Evolutionary conservation across 2,797 vertebrate species (phyloP).

Genomic region (Limosa lapponica): DNA sequence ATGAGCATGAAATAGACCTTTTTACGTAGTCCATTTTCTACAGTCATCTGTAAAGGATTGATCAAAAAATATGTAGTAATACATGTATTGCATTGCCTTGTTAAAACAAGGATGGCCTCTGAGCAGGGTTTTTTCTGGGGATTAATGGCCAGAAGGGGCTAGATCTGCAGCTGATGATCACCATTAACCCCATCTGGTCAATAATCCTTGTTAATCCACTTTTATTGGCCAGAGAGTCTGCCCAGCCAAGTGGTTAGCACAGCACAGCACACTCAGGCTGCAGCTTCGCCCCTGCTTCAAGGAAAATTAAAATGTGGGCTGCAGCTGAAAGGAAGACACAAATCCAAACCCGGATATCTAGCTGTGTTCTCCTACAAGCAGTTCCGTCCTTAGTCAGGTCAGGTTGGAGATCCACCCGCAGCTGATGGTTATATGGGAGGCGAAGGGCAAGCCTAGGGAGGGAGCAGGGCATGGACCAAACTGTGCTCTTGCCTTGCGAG

Average conservation of each 20-base stretch:
- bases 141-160: constrained; percentile 60
- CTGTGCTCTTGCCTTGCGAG: background rate
- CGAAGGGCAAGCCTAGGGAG: rapidly evolving
- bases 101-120: background rate
- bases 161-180: constrained; percentile 60
- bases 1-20: background rate
- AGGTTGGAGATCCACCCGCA: rapidly evolving
- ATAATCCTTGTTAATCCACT: constrained; percentile 68
- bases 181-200: constrained; percentile 69
- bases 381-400: background rate
- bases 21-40: background rate
- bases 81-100: background rate
- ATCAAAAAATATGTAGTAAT: background rate
- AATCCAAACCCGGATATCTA: background rate
- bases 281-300: background rate
- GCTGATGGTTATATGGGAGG: background rate
- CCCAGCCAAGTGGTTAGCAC: background rate
- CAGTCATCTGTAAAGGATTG: background rate
- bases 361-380: background rate
- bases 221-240: constrained; percentile 50
- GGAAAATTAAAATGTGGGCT: background rate
- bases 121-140: background rate
- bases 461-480: background rate
- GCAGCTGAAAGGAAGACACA: background rate
- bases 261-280: background rate